These are phyloP conservation scores for Mechanitis mazaeus DNA, from an alignment of 2,888 invertebrate genomes.

Conservation along the genomic window DNA sequence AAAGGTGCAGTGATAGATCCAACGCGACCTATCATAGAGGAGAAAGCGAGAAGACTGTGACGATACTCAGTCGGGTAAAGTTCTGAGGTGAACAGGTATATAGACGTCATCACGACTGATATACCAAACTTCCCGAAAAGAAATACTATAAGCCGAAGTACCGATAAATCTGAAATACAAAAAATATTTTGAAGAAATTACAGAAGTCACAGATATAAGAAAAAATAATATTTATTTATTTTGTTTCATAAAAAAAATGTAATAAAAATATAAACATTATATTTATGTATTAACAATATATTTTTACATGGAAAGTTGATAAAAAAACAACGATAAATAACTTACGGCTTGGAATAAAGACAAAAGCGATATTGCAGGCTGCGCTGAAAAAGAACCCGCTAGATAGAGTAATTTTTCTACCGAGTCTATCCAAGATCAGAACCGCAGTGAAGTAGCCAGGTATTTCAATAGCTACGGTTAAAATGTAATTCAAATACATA, in stretches of 20 bases:
- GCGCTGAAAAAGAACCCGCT: constrained; percentile 78
- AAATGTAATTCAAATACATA: constrained; percentile 83
- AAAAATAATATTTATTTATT: no score
- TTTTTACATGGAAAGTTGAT: no score
- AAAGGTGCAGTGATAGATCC: constrained; percentile 80
- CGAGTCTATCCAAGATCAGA: constrained; percentile 78
- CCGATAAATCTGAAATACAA: constrained; percentile 10
- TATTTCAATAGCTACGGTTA: constrained; percentile 80
- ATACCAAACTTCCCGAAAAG: constrained; percentile 65
- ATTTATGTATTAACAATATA: no score
- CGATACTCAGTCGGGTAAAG: constrained; percentile 79
- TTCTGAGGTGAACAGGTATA: constrained; percentile 78
- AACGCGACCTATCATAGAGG: constrained; percentile 75
- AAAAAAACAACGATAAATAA: background rate
- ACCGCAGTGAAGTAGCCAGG: constrained; percentile 81
- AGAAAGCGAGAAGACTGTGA: constrained; percentile 76
- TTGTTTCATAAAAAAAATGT: no score
- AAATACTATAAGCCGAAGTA: constrained; percentile 15
- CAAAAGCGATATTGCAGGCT: constrained; percentile 54
- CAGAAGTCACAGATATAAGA: no score
- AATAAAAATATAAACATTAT: no score
- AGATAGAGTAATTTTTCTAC: constrained; percentile 78
- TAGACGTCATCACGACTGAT: constrained; percentile 73
- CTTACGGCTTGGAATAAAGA: constrained; percentile 70
- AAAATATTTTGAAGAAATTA: background rate